Evolutionary conservation across 1,140 invertebrate species (phyloP).

Genomic region (Eupristina koningsbergeri): DNA sequence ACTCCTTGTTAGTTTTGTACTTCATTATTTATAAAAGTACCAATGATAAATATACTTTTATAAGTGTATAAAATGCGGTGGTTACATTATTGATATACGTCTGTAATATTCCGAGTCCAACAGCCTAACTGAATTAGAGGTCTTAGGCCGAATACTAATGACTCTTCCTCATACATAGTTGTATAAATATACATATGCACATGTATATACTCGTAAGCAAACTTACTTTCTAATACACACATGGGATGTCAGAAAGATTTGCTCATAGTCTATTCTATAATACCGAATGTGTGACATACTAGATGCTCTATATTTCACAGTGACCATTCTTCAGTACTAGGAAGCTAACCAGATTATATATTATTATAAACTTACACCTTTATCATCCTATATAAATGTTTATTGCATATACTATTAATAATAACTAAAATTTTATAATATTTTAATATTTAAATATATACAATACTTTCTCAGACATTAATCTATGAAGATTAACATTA

Average conservation of each 20-base stretch:
- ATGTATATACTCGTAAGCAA: neutral
- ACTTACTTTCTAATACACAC: no score
- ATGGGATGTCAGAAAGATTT: neutral
- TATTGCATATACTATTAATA: no score
- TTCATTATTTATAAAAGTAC: no score
- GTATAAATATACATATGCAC: neutral
- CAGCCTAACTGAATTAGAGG: constrained; percentile 40
- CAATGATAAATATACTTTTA: neutral
- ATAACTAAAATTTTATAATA: no score
- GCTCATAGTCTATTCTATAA: neutral
- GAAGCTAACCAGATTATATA: constrained; percentile 43
- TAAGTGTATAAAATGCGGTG: neutral
- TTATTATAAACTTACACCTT: constrained; percentile 30
- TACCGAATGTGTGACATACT: neutral
- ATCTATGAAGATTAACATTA: no score
- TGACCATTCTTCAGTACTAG: neutral
- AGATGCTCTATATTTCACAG: constrained; percentile 27
- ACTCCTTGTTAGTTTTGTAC: no score
- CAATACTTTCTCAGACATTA: no score
- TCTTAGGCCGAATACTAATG: neutral
- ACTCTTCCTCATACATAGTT: neutral
- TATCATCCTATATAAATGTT: no score
- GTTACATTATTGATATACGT: neutral
- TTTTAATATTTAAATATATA: no score
- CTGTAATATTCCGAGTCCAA: constrained; percentile 9